A percentile compares a stretch with the other conserved stretches of the same genome.
These are phyloP conservation scores for Brachycybe producta DNA, from an alignment of 2,888 invertebrate species.

Conservation along the genomic window DNA sequence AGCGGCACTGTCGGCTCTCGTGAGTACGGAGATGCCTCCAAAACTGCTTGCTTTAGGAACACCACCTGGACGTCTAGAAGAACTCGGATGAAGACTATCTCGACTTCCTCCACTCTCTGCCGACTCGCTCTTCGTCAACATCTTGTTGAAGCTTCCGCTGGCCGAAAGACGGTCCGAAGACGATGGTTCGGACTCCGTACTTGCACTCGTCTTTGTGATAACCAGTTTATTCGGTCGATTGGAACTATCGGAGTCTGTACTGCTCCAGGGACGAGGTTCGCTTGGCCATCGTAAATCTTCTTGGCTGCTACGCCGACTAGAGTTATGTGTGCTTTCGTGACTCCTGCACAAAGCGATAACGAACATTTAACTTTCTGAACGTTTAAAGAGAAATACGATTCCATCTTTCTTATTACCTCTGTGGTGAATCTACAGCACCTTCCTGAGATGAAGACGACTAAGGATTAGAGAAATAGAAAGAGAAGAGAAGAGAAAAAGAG, in stretches of 20 bases:
- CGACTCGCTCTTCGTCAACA: slow-evolving; percentile 39
- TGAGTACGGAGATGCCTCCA: slow-evolving; percentile 36
- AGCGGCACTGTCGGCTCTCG: slow-evolving; percentile 49
- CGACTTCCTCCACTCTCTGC: slow-evolving; percentile 30
- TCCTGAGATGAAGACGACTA: slow-evolving; percentile 27
- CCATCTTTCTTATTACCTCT: slow-evolving; percentile 16
- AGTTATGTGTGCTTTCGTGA: slow-evolving; percentile 26
- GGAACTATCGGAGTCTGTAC: slow-evolving; percentile 41
- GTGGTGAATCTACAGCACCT: slow-evolving; percentile 27
- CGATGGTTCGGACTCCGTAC: slow-evolving; percentile 20
- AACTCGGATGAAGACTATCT: slow-evolving; percentile 37
- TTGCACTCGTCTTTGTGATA: slow-evolving; percentile 20
- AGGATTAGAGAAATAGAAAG: slow-evolving; percentile 13
- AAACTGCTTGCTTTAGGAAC: slow-evolving; percentile 79
- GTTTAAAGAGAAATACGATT: not conserved
- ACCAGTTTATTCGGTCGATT: slow-evolving; percentile 23
- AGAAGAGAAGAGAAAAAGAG: not conserved
- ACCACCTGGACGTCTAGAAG: slow-evolving; percentile 39
- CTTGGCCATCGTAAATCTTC: slow-evolving; percentile 40
- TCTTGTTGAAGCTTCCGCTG: slow-evolving; percentile 23
- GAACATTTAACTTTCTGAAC: not conserved
- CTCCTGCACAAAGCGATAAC: slow-evolving; percentile 21
- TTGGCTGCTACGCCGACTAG: slow-evolving; percentile 35
- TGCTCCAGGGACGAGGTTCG: slow-evolving; percentile 40
- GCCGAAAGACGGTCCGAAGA: slow-evolving; percentile 4